Conservation (phyloP, 1,140 invertebrate species). For the Listronotus bonariensis region DNA sequence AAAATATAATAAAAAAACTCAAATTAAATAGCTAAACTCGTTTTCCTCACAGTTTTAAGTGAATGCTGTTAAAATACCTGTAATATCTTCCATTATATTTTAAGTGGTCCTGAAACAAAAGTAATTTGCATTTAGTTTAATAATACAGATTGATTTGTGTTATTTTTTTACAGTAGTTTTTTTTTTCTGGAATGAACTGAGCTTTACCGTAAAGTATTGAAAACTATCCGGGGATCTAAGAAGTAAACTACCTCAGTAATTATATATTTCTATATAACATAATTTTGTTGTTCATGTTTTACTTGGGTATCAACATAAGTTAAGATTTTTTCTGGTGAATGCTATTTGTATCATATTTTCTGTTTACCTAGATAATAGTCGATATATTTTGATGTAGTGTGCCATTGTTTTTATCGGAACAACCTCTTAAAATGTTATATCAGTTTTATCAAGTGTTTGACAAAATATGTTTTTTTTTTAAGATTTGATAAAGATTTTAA, state of each 20-base stretch:
- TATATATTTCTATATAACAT: constrained; percentile 55
- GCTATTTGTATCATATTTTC: constrained; percentile 52
- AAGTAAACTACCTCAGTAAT: constrained; percentile 58
- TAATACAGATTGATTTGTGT: not conserved
- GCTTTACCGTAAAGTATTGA: constrained; percentile 36
- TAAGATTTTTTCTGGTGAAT: constrained; percentile 53
- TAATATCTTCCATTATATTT: too few relatives aligned
- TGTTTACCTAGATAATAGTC: constrained; percentile 44
- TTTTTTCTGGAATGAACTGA: constrained; percentile 11
- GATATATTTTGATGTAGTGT: constrained; percentile 52
- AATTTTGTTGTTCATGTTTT: constrained; percentile 56
- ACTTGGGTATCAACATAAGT: constrained; percentile 54
- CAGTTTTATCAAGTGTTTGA: constrained; percentile 24
- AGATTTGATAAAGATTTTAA: not conserved
- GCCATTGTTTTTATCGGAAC: constrained; percentile 50
- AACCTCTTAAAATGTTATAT: not conserved
- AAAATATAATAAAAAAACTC: too few relatives aligned
- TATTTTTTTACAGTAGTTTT: constrained; percentile 2
- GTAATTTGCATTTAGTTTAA: not conserved
- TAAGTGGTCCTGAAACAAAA: too few relatives aligned
- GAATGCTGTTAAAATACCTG: too few relatives aligned
- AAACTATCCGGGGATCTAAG: constrained; percentile 55
- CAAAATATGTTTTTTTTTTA: not conserved
- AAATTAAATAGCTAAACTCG: too few relatives aligned
- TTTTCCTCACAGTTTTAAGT: too few relatives aligned